These are phyloP conservation scores for Drosophila ogumai DNA, from an alignment of 1,140 invertebrate genomes.

Conservation along the genomic window DNA sequence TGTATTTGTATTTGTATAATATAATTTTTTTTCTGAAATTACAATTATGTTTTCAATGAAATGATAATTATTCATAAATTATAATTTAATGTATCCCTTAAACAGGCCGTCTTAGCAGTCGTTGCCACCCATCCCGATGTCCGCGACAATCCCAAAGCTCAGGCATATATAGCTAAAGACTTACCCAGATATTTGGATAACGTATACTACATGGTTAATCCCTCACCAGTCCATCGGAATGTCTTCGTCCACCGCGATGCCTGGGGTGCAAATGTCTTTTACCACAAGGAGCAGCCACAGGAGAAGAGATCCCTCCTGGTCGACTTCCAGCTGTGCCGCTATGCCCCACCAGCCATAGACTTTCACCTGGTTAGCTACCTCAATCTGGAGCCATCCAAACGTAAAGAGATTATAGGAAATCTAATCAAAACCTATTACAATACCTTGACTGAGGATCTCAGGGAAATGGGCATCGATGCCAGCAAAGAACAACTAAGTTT, in stretches of 20 bases:
- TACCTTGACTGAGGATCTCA: slow-evolving; percentile 35
- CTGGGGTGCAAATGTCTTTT: slow-evolving; percentile 88
- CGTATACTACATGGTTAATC: slow-evolving; percentile 76
- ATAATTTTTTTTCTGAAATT: no score
- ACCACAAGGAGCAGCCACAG: slow-evolving; percentile 85
- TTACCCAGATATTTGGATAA: slow-evolving; percentile 69
- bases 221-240: slow-evolving; percentile 83
- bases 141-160: slow-evolving; percentile 26
- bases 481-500: slow-evolving; percentile 39
- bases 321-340: slow-evolving; percentile 87
- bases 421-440: slow-evolving; percentile 51
- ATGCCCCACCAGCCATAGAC: slow-evolving; percentile 87
- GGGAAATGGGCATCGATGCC: slow-evolving; percentile 49
- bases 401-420: slow-evolving; percentile 37
- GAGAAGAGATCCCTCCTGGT: slow-evolving; percentile 86
- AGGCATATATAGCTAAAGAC: slow-evolving; percentile 60
- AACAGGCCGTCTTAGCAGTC: slow-evolving; percentile 65
- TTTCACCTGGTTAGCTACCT: slow-evolving; percentile 80
- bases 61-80: no score
- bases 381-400: slow-evolving; percentile 56
- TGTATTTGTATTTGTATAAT: no score
- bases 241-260: slow-evolving; percentile 88
- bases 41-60: no score
- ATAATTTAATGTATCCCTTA: background rate
- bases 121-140: slow-evolving; percentile 64